Base-by-base conservation (phyloP, 2,797 vertebrate species). In the Hoplostethus atlanticus region DNA sequence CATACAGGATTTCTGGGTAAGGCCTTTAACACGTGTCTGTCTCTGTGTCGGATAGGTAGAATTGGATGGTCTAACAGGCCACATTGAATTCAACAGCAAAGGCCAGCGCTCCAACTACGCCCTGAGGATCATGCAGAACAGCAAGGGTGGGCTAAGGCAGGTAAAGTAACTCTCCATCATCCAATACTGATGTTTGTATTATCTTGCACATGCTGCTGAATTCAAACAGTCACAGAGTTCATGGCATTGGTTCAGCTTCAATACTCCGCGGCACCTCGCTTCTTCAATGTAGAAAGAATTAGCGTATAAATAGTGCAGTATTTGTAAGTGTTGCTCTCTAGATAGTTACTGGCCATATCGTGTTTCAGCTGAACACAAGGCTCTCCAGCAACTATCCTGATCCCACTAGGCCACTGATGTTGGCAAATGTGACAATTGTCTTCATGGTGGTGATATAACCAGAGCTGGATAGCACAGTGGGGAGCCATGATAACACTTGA, bases 71-170 rank as follows among this genome's bases (percentile, higher is more conserved):
- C 96, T 99, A 90, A 99, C 98, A 9, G 98, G 98, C 87, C 98
- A 98, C 95, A 97, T 99, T 52, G 98, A 99, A 93, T 99, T 99
- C 96, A 98, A 98, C 96, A 99, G 98, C 96, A 99, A 97, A 95
- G 98, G 98, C 70, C 98, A 99, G 48, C 90, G 98, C 28, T 97
- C 97, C 48, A 99, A 99, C 94, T 99, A 99, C 5, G 96, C 95
- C 87, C 91, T 99, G 89, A 96, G 96, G 83, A 97, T 99, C 91
- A 94, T 99, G 93, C 97, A 98, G 93, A 96, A 96, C 92, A 94
- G 95, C 0, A 96, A 92, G 68, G 94, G 93, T 0, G 98, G 97
- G 75, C 96, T 99, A 83, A 94, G 95, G 78, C 97, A 99, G 97
- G 98, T 99, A 94, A 95, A 87, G 92, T 91, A 84, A 76, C 59